phyloP scores from a whole-genome alignment of 2,888 invertebrate species.

The Minunthozetes semirufus region DNA sequence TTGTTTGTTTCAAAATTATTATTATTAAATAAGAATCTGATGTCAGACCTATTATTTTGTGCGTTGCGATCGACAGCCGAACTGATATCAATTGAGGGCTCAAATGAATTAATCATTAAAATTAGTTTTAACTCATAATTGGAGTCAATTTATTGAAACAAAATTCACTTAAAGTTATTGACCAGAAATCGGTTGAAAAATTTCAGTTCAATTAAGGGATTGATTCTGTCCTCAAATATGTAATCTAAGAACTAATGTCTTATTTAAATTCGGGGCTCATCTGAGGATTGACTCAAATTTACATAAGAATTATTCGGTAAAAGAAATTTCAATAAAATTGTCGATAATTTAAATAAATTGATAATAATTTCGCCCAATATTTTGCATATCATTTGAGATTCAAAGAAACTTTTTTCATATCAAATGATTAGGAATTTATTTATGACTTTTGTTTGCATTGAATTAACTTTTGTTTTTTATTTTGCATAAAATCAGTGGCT shows the following conservation, averaged over 20 bases:
- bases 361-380: neutral
- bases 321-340: too few species aligned
- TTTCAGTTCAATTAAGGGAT: neutral
- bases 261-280: too few species aligned
- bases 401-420: neutral
- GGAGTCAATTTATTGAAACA: neutral
- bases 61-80: neutral
- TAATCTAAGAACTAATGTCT: too few species aligned
- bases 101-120: neutral
- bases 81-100: neutral
- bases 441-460: neutral
- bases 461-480: neutral
- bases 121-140: neutral
- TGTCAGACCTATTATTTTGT: neutral
- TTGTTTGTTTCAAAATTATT: neutral
- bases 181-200: neutral
- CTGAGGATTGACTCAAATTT: too few species aligned
- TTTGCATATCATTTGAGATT: neutral
- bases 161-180: neutral
- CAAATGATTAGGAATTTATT: too few species aligned
- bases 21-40: neutral
- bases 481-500: slow-evolving; percentile 13
- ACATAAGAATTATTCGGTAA: too few species aligned
- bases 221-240: neutral
- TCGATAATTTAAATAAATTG: too few species aligned